Percentiles rank a stretch among this genome's conserved stretches.
These are phyloP conservation scores for Phoenicopterus ruber DNA, from an alignment of 2,113 vertebrate species.

Conservation along the genomic window DNA sequence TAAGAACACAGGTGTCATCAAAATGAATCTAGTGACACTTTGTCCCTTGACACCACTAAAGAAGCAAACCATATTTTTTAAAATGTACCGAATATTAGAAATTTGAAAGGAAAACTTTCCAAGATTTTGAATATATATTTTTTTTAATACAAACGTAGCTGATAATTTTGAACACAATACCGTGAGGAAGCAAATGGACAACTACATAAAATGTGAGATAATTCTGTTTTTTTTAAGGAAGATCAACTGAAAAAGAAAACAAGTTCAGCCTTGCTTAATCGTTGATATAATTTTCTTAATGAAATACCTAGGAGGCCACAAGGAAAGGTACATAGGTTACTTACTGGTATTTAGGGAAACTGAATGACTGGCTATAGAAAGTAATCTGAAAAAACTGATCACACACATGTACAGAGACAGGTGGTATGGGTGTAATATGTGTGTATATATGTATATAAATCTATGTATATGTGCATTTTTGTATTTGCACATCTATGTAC, in stretches of 20 bases:
- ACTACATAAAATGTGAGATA: neutral
- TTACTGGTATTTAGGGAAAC: neutral
- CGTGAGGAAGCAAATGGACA: neutral
- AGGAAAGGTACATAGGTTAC: neutral
- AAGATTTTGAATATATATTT: neutral
- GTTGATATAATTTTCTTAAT: neutral
- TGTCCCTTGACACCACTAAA: neutral
- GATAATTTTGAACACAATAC: neutral
- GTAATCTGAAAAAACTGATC: neutral
- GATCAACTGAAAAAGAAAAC: neutral
- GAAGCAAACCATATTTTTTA: neutral
- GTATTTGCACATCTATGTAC: neutral
- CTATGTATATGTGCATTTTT: neutral
- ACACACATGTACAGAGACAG: neutral
- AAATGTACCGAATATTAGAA: neutral
- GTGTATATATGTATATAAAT: neutral
- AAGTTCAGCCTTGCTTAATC: neutral
- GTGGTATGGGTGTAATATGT: neutral
- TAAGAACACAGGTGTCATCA: neutral
- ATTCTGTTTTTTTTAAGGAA: neutral
- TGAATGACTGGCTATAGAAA: neutral
- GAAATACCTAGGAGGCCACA: neutral
- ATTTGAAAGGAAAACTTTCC: neutral
- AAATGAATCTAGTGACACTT: neutral
- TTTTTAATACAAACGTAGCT: neutral